These are phyloP conservation scores for Schizaphis graminum DNA, from an alignment of 2,888 invertebrate genomes.

Conservation along the genomic window DNA sequence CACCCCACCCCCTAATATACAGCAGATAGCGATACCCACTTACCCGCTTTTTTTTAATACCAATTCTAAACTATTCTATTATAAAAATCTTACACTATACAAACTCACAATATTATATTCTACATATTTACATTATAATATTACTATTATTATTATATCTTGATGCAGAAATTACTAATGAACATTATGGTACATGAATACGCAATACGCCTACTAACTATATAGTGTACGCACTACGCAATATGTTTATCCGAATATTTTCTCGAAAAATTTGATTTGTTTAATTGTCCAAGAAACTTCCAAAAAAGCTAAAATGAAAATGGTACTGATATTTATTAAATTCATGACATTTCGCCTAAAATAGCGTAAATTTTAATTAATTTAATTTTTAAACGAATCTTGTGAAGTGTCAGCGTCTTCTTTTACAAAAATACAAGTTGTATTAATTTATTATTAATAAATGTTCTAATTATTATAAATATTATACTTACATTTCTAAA, in stretches of 20 bases:
- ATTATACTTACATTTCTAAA: background rate
- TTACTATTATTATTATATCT: background rate
- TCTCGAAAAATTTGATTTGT: background rate
- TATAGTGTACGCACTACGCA: background rate
- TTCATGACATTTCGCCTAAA: background rate
- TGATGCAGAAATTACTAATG: background rate
- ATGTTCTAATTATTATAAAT: background rate
- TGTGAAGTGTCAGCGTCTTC: background rate
- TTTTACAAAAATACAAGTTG: background rate
- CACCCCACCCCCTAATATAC: no score
- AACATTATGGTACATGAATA: no score
- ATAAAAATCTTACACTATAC: background rate
- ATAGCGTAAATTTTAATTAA: background rate
- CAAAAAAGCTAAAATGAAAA: background rate
- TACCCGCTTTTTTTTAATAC: no score
- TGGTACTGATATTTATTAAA: background rate
- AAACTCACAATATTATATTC: background rate
- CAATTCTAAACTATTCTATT: background rate
- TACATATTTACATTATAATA: background rate
- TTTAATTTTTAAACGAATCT: background rate
- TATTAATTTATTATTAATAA: slow-evolving; percentile 1
- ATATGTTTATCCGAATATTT: background rate
- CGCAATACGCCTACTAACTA: background rate
- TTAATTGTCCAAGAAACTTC: background rate
- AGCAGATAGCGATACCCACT: no score